These are phyloP conservation scores for Calephelis virginiensis DNA, from an alignment of 1,140 invertebrate species.

Conservation along the genomic window DNA sequence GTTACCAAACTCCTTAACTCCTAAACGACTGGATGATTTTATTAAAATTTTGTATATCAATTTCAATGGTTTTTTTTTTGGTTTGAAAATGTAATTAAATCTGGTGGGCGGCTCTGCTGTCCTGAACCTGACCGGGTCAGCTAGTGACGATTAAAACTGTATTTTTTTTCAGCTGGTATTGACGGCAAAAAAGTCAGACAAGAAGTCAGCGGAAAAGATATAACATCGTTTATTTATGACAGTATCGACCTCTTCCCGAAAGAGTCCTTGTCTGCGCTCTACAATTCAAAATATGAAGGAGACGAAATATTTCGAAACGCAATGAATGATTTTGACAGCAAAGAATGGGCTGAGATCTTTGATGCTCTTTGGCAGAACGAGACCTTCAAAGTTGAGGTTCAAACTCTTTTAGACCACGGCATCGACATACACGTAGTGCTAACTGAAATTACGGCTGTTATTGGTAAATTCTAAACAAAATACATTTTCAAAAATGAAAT, in stretches of 20 bases:
- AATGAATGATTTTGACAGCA: slow-evolving; percentile 53
- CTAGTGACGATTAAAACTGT: too few relatives aligned
- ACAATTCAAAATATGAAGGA: slow-evolving; percentile 52
- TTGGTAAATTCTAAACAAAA: slow-evolving; percentile 47
- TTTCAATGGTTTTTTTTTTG: too few relatives aligned
- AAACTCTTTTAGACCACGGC: slow-evolving; percentile 46
- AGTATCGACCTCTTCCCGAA: slow-evolving; percentile 49
- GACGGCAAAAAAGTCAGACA: slow-evolving; percentile 35
- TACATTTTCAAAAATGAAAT: not conserved
- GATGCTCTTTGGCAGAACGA: slow-evolving; percentile 50
- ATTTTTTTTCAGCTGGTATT: slow-evolving; percentile 34
- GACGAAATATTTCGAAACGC: slow-evolving; percentile 53
- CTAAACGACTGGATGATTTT: too few relatives aligned
- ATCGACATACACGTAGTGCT: slow-evolving; percentile 47
- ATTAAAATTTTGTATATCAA: too few relatives aligned
- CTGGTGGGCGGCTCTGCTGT: too few relatives aligned
- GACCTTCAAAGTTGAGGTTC: slow-evolving; percentile 50
- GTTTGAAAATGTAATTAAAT: too few relatives aligned
- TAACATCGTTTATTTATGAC: slow-evolving; percentile 50
- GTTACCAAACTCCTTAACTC: too few relatives aligned
- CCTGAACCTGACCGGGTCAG: too few relatives aligned
- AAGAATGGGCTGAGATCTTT: slow-evolving; percentile 50
- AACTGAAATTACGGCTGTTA: slow-evolving; percentile 47
- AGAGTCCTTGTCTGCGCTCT: slow-evolving; percentile 52
- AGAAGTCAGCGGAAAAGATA: slow-evolving; percentile 43